Percentiles rank a stretch among this genome's conserved stretches.
Conservation (phyloP, 2,797 vertebrate species). For the Austrolebias charrua region DNA sequence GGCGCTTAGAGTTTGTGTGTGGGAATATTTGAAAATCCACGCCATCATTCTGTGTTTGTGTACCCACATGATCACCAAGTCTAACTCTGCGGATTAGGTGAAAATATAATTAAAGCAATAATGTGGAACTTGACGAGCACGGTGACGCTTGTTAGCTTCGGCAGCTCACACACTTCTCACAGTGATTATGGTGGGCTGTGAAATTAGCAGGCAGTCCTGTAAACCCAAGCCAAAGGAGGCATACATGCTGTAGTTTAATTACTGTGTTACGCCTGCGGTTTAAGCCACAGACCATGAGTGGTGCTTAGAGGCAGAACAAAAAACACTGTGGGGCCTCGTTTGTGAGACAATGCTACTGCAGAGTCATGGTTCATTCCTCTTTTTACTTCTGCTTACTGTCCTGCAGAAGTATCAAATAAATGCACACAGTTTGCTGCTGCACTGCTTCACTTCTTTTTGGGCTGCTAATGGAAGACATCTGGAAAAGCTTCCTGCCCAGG, state of each 20-base stretch:
- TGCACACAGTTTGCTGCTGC: not conserved
- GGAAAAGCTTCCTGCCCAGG: conserved; percentile 11
- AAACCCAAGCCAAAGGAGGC: conserved; percentile 60
- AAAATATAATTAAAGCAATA: conserved; percentile 39
- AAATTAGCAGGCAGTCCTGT: conserved; percentile 72
- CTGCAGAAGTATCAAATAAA: not conserved
- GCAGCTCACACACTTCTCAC: conserved; percentile 42
- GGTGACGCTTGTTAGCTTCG: conserved; percentile 35
- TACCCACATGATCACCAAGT: conserved; percentile 28
- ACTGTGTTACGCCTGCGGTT: conserved; percentile 68
- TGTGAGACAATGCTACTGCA: conserved; percentile 41
- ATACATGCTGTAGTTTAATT: conserved; percentile 68
- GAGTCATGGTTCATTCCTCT: conserved; percentile 18
- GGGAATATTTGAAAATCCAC: conserved; percentile 71
- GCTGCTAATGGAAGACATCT: conserved; percentile 15
- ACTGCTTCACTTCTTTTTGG: not conserved
- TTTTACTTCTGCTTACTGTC: conserved; percentile 6
- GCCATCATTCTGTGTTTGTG: conserved; percentile 39
- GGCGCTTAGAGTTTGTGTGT: conserved; percentile 51
- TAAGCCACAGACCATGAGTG: conserved; percentile 67
- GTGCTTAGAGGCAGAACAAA: conserved; percentile 38
- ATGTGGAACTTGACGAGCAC: conserved; percentile 31
- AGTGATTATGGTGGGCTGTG: conserved; percentile 65
- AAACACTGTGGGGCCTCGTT: conserved; percentile 46
- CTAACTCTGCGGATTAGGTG: conserved; percentile 25